Percentiles rank a stretch among this genome's conserved stretches.
phyloP scores from a whole-genome alignment of 2,113 vertebrate species.

The Microcebus murinus region DNA sequence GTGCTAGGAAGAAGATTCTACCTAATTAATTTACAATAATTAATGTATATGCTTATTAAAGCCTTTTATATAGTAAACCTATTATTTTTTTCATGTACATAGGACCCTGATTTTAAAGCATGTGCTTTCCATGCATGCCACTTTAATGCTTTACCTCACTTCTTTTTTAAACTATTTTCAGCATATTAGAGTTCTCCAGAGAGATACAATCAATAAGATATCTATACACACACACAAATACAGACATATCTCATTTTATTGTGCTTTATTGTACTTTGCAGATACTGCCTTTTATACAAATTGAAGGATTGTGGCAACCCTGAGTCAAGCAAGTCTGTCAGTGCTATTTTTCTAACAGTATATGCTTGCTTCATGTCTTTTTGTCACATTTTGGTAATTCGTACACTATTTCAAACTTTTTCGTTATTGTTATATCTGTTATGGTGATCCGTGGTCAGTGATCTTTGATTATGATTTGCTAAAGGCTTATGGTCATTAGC shows the following conservation, averaged over 20 bases:
- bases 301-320: neutral
- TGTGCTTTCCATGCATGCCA: neutral
- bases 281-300: neutral
- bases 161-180: neutral
- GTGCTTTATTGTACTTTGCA: neutral
- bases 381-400: neutral
- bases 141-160: neutral
- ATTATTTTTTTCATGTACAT: neutral
- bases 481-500: neutral
- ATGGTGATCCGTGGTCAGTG: neutral
- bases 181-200: neutral
- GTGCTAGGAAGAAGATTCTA: neutral
- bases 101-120: slow-evolving; percentile 31
- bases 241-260: neutral
- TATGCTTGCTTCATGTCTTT: neutral
- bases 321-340: neutral
- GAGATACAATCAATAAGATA: neutral
- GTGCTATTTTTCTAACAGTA: neutral
- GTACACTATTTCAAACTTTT: neutral
- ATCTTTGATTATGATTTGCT: neutral
- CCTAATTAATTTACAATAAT: slow-evolving; percentile 33
- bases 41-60: neutral
- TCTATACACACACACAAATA: neutral
- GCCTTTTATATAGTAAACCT: neutral
- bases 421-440: neutral